A percentile compares a stretch with the other conserved stretches of the same genome.
Conservation (phyloP, 2,113 vertebrate species). For the Guaruba guarouba region DNA sequence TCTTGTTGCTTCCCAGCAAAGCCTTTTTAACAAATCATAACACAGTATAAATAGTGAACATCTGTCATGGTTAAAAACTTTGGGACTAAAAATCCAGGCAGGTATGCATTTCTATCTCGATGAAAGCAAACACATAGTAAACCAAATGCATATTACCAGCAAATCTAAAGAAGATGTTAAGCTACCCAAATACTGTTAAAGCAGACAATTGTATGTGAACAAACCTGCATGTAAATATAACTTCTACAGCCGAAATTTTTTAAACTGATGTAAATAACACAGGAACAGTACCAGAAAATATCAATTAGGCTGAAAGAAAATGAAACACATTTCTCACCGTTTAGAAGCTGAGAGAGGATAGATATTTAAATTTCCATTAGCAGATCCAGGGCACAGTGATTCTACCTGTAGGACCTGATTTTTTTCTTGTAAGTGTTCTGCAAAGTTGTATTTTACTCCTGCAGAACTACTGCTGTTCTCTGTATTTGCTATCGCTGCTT, state of each 20-base stretch:
- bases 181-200: background rate
- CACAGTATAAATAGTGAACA: background rate
- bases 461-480: background rate
- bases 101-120: background rate
- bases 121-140: background rate
- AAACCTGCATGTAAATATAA: background rate
- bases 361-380: conserved; percentile 12
- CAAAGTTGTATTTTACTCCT: background rate
- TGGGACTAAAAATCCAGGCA: background rate
- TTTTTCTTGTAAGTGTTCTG: background rate
- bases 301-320: background rate
- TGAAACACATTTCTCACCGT: background rate
- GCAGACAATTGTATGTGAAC: background rate
- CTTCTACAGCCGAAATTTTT: background rate
- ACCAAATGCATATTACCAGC: background rate
- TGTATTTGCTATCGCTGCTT: background rate
- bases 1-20: background rate
- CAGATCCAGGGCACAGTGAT: background rate
- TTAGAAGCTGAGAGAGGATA: background rate
- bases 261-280: background rate
- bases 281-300: background rate
- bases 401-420: background rate
- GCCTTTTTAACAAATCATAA: background rate
- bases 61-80: background rate
- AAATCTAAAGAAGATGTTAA: background rate